Percentiles rank a stretch among this genome's conserved stretches.
These are phyloP conservation scores for Prenolepis imparis DNA, from an alignment of 2,888 invertebrate species.

Conservation along the genomic window DNA sequence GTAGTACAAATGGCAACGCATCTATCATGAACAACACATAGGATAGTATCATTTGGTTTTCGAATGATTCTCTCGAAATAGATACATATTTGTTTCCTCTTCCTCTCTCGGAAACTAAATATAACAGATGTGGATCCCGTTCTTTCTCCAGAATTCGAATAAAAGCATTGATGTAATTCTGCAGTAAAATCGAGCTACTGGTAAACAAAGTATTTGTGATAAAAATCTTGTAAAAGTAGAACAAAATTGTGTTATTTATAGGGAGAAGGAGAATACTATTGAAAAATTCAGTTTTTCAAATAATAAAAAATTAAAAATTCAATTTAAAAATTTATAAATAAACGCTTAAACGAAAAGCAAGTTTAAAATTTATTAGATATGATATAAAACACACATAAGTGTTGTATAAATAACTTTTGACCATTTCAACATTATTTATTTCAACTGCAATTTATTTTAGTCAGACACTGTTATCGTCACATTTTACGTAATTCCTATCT, in stretches of 20 bases:
- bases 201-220: constrained; percentile 22
- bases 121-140: constrained; percentile 42
- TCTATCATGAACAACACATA: constrained; percentile 46
- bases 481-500: neutral
- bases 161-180: constrained; percentile 45
- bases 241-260: neutral
- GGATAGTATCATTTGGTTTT: constrained; percentile 47
- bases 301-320: neutral
- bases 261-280: neutral
- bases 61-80: constrained; percentile 18
- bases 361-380: neutral
- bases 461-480: neutral
- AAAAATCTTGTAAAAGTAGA: neutral
- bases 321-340: neutral
- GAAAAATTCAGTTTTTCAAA: neutral
- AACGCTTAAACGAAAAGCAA: neutral
- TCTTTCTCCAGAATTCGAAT: constrained; percentile 24
- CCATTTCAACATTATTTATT: neutral
- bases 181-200: constrained; percentile 28
- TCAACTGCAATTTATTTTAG: neutral
- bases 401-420: neutral
- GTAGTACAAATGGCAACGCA: constrained; percentile 38
- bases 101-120: constrained; percentile 44
- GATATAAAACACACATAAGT: neutral
- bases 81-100: constrained; percentile 38